Percentiles rank a stretch among this genome's conserved stretches.
These are phyloP conservation scores for Eilema sororculum DNA, from an alignment of 2,888 invertebrate species.

Conservation along the genomic window DNA sequence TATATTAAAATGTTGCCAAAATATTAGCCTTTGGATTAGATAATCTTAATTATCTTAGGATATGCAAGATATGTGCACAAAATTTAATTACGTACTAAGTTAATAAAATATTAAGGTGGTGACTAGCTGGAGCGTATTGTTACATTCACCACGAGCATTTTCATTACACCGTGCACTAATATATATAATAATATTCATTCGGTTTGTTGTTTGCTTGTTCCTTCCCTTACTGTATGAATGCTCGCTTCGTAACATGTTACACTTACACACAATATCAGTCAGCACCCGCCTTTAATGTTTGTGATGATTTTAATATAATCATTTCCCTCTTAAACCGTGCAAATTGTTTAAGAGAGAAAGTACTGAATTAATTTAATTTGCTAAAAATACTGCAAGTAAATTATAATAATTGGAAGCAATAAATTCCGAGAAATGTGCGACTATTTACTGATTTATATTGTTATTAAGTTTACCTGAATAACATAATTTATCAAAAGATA, in stretches of 20 bases:
- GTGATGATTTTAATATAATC: not conserved
- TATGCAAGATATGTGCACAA: slow-evolving; percentile 18
- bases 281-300: not conserved
- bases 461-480: not conserved
- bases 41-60: not conserved
- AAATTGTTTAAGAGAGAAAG: not conserved
- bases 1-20: not conserved
- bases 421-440: not conserved
- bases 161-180: not conserved
- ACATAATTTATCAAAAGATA: not conserved
- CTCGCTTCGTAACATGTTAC: too few relatives aligned
- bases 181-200: not conserved
- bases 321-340: not conserved
- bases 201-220: not conserved
- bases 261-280: not conserved
- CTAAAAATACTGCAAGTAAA: slow-evolving; percentile 6
- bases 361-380: not conserved
- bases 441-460: slow-evolving; percentile 2
- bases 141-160: not conserved
- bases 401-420: not conserved
- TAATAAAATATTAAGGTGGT: not conserved
- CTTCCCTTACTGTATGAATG: too few relatives aligned
- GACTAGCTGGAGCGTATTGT: not conserved
- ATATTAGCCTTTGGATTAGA: not conserved
- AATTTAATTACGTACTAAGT: not conserved